Percentiles rank a stretch among this genome's conserved stretches.
These are phyloP conservation scores for Tokudaia muenninki DNA, from an alignment of 2,797 vertebrate genomes.

Conservation along the genomic window DNA sequence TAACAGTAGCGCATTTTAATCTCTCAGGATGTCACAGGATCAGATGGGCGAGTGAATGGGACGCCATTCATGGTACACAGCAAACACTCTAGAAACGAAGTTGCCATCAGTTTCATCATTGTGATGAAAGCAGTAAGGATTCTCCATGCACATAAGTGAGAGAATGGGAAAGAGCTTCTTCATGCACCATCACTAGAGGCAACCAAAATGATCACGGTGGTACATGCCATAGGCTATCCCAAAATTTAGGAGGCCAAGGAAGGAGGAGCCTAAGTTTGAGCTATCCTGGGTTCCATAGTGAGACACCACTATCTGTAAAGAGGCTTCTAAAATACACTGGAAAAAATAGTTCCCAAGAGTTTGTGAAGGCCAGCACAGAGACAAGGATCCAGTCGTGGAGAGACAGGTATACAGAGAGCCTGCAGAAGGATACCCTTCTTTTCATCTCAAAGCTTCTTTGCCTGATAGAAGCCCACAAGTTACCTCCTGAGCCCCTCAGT, in stretches of 20 bases:
- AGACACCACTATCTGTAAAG: not conserved
- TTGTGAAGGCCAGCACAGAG: not conserved
- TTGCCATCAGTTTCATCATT: not conserved
- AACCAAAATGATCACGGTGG: not conserved
- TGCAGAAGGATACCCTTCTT: not conserved
- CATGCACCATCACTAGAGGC: not conserved
- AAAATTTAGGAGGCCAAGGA: not conserved
- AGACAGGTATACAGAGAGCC: fast-evolving
- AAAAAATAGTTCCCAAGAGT: not conserved
- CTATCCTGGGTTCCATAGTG: not conserved
- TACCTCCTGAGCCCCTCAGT: not conserved
- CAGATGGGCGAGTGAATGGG: not conserved
- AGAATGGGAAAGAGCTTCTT: not conserved
- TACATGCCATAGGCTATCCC: not conserved
- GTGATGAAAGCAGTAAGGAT: not conserved
- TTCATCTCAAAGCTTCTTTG: not conserved
- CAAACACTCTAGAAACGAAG: not conserved
- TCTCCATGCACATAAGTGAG: not conserved
- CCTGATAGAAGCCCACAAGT: not conserved
- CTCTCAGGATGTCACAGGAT: not conserved
- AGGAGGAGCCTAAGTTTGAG: not conserved
- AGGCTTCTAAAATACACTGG: not conserved
- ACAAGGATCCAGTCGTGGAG: fast-evolving
- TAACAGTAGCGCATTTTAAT: not conserved
- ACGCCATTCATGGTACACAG: not conserved